These are phyloP conservation scores for Conops quadrifasciatus DNA, from an alignment of 2,888 invertebrate genomes.

Conservation along the genomic window DNA sequence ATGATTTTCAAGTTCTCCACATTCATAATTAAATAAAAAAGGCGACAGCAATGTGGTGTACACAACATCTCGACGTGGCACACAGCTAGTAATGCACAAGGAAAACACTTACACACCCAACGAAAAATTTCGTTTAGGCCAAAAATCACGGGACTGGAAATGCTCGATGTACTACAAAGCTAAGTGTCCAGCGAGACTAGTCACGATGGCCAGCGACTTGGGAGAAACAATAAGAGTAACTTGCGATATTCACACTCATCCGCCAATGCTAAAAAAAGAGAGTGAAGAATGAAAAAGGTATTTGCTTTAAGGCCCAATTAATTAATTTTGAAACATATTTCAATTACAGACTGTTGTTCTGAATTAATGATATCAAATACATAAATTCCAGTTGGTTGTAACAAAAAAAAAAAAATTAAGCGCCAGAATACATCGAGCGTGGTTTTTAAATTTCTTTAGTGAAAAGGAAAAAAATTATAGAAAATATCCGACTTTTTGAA, in stretches of 20 bases:
- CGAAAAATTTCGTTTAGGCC: conserved; percentile 57
- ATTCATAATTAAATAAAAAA: background rate
- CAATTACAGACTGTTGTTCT: background rate
- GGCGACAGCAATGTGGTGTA: conserved; percentile 41
- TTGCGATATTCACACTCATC: conserved; percentile 55
- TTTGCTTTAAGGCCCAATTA: background rate
- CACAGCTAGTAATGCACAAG: conserved; percentile 56
- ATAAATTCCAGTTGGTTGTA: background rate
- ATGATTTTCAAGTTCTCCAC: too few relatives aligned
- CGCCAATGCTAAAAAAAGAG: conserved; percentile 52
- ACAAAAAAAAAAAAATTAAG: too few relatives aligned
- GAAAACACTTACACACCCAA: conserved; percentile 64
- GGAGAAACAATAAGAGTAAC: conserved; percentile 56
- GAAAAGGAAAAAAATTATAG: too few relatives aligned
- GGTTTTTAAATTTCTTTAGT: too few relatives aligned
- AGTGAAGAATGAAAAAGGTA: conserved; percentile 2
- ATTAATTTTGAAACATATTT: background rate
- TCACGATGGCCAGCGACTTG: conserved; percentile 50
- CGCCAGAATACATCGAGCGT: too few relatives aligned
- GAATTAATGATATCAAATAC: too few relatives aligned
- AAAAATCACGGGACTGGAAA: conserved; percentile 62
- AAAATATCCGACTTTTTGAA: too few relatives aligned
- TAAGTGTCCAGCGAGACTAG: conserved; percentile 60
- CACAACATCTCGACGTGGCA: conserved; percentile 54
- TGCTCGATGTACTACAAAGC: conserved; percentile 64